Percentiles rank a stretch among this genome's conserved stretches.
These are phyloP conservation scores for Psammodynastes pulverulentus DNA, from an alignment of 2,113 vertebrate species.

Conservation along the genomic window DNA sequence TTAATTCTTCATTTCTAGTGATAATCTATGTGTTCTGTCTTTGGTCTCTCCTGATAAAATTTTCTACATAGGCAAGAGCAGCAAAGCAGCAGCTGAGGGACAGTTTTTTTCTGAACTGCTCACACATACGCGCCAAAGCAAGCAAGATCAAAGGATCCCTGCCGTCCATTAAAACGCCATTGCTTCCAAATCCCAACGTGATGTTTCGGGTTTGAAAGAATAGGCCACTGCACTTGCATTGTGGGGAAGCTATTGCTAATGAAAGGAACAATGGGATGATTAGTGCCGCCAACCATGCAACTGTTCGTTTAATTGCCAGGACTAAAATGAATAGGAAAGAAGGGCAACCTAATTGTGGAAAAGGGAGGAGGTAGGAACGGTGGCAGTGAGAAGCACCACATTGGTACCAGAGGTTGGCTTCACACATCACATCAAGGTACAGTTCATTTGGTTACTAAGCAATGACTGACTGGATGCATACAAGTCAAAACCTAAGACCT, in stretches of 20 bases:
- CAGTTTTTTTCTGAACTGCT: slow-evolving; percentile 65
- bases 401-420: neutral
- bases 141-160: slow-evolving; percentile 83
- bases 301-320: slow-evolving; percentile 80
- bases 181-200: slow-evolving; percentile 78
- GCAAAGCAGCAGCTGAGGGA: slow-evolving; percentile 64
- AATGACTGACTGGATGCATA: neutral
- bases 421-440: slow-evolving; percentile 3
- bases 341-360: slow-evolving; percentile 69
- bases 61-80: slow-evolving; percentile 55
- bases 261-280: slow-evolving; percentile 83
- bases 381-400: slow-evolving; percentile 51
- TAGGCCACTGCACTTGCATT: slow-evolving; percentile 78
- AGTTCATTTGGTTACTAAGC: neutral
- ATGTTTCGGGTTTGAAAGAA: slow-evolving; percentile 75
- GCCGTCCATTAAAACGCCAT: slow-evolving; percentile 79
- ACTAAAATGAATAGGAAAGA: slow-evolving; percentile 78
- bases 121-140: slow-evolving; percentile 37
- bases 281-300: slow-evolving; percentile 82
- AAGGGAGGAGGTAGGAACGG: slow-evolving; percentile 61
- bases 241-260: slow-evolving; percentile 80
- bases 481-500: neutral
- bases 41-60: slow-evolving; percentile 43
- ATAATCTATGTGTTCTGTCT: slow-evolving; percentile 41
- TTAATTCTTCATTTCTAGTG: slow-evolving; percentile 47